phyloP scores from a whole-genome alignment of 2,113 vertebrate genomes.

The Corynorhinus townsendii region DNA sequence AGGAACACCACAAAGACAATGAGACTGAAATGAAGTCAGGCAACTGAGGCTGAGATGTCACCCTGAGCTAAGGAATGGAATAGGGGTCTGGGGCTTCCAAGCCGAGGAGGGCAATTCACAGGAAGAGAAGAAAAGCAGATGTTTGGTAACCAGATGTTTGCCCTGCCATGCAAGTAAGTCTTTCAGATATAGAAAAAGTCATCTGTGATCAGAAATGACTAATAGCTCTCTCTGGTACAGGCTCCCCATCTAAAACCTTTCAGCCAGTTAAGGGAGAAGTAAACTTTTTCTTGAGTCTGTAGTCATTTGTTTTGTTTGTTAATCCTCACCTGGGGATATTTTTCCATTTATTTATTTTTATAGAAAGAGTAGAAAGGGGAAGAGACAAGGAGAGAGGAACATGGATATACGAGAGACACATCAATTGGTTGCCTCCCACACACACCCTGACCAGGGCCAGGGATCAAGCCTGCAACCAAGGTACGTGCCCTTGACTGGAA shows the following conservation, averaged over 20 bases:
- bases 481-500: too few relatives aligned
- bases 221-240: background rate
- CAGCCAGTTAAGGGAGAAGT: background rate
- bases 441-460: too few relatives aligned
- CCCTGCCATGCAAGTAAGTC: background rate
- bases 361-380: too few relatives aligned
- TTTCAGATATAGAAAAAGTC: background rate
- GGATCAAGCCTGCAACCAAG: too few relatives aligned
- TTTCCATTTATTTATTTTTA: too few relatives aligned
- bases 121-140: background rate
- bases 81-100: background rate
- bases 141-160: background rate
- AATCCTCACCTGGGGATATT: too few relatives aligned
- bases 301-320: too few relatives aligned
- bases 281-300: background rate
- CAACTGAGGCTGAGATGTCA: background rate
- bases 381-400: too few relatives aligned
- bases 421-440: too few relatives aligned
- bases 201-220: background rate
- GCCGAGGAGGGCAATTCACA: background rate
- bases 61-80: background rate
- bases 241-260: background rate
- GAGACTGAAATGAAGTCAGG: background rate
- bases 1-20: background rate
- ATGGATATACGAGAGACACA: too few relatives aligned